Conservation (phyloP, 1,140 invertebrate species). For the Semibalanus balanoides region DNA sequence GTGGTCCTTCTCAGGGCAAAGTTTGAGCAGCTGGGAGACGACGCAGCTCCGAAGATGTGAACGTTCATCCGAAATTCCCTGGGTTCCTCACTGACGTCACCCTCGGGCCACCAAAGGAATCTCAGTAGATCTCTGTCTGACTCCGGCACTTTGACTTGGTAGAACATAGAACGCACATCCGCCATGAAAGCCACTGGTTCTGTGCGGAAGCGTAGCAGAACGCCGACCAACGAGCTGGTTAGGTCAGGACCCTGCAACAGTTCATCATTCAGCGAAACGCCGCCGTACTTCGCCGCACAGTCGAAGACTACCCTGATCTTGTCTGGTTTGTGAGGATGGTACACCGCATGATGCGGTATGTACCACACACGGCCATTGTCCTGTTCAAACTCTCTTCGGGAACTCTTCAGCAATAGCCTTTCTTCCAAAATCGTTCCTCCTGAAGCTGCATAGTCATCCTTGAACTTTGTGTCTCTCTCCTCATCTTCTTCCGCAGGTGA, state of each 20-base stretch:
- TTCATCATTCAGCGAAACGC: conserved; percentile 21
- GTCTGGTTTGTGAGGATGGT: conserved; percentile 19
- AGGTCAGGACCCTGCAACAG: conserved; percentile 23
- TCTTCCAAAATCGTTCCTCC: too few relatives aligned
- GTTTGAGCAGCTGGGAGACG: not conserved
- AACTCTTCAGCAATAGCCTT: too few relatives aligned
- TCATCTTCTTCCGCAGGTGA: too few relatives aligned
- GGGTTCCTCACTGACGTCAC: not conserved
- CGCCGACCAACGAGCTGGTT: conserved; percentile 19
- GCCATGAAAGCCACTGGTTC: conserved; percentile 20
- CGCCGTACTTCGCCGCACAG: conserved; percentile 18
- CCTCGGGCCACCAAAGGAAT: conserved; percentile 2
- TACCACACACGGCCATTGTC: conserved; percentile 7
- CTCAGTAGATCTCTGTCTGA: not conserved
- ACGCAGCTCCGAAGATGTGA: conserved; percentile 6
- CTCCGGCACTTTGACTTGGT: conserved; percentile 14
- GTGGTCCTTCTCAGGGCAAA: not conserved
- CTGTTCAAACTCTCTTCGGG: too few relatives aligned
- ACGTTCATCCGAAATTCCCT: not conserved
- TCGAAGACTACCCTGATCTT: conserved; percentile 26
- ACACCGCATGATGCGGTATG: conserved; percentile 23
- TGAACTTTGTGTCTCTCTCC: too few relatives aligned
- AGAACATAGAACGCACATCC: conserved; percentile 25
- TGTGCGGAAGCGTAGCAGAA: conserved; percentile 24
- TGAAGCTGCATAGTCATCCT: too few relatives aligned